phyloP scores from a whole-genome alignment of 2,113 vertebrate species.

The Bos taurus region DNA sequence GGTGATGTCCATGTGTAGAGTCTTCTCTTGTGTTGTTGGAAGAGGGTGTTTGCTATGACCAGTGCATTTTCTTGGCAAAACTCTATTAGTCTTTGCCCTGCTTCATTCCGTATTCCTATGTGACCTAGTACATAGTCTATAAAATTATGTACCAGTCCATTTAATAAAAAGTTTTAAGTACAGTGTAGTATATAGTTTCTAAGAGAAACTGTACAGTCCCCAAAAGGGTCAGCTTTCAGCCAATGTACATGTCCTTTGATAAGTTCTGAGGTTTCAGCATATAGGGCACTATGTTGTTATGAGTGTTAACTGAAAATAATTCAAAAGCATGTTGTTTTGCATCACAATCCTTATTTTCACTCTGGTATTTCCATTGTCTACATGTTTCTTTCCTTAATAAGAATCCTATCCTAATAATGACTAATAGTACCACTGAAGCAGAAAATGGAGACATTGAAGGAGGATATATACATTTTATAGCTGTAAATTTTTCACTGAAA shows the following conservation, averaged over 20 bases:
- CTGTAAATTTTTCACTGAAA: neutral
- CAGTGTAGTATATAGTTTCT: neutral
- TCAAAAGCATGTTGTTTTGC: neutral
- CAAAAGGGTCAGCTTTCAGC: neutral
- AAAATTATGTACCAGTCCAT: neutral
- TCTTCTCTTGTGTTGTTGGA: too few species aligned
- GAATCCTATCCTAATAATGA: neutral
- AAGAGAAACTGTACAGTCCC: neutral
- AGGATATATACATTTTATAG: neutral
- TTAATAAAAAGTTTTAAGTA: neutral
- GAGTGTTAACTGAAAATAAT: neutral
- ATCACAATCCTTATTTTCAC: neutral
- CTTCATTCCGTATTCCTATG: neutral
- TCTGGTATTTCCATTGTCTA: neutral
- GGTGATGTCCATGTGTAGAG: too few species aligned
- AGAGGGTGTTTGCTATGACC: too few species aligned
- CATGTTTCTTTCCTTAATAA: neutral
- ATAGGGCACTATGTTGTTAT: neutral
- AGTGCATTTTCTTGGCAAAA: too few species aligned
- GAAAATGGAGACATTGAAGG: neutral
- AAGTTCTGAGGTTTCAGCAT: neutral
- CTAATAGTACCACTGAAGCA: neutral
- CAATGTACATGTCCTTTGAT: neutral
- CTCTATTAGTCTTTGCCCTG: too few species aligned
- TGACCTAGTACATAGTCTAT: neutral